phyloP scores from a whole-genome alignment of 2,113 vertebrate species.

The Sphaerodactylus townsendi region DNA sequence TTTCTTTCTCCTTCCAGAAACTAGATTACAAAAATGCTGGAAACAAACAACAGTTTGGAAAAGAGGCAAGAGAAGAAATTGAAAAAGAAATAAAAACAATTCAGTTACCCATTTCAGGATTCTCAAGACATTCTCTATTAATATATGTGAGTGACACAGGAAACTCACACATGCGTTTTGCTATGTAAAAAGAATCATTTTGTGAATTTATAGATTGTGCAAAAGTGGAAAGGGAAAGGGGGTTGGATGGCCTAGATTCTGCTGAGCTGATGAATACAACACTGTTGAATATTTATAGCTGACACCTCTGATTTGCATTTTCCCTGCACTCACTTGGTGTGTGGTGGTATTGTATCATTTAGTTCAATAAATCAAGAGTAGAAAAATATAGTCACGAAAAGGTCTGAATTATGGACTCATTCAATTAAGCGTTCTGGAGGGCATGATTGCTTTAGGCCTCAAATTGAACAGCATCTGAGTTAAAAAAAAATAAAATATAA shows the following conservation, averaged over 20 bases:
- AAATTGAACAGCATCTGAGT: slow-evolving; percentile 67
- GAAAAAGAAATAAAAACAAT: slow-evolving; percentile 51
- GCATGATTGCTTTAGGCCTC: slow-evolving; percentile 67
- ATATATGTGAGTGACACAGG: background rate
- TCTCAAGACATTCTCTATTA: slow-evolving; percentile 9
- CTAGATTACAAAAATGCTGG: slow-evolving; percentile 17
- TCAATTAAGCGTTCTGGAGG: slow-evolving; percentile 71
- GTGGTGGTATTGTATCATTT: slow-evolving; percentile 43
- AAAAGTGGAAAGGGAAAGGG: background rate
- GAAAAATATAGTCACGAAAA: slow-evolving; percentile 60
- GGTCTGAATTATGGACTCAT: slow-evolving; percentile 55
- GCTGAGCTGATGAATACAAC: slow-evolving; percentile 24
- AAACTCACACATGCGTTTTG: background rate
- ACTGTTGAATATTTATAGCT: slow-evolving; percentile 22
- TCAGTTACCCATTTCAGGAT: slow-evolving; percentile 26
- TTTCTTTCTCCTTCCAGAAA: slow-evolving; percentile 8
- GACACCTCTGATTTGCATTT: slow-evolving; percentile 53
- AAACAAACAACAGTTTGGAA: slow-evolving; percentile 10
- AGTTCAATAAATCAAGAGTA: slow-evolving; percentile 62
- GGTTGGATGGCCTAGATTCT: background rate
- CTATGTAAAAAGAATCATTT: slow-evolving; percentile 15
- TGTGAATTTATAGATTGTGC: slow-evolving; percentile 20
- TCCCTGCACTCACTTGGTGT: slow-evolving; percentile 29
- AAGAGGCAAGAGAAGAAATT: slow-evolving; percentile 37
- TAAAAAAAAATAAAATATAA: slow-evolving; percentile 78